phyloP scores from a whole-genome alignment of 2,797 vertebrate genomes.

The Epinephelus coioides region DNA sequence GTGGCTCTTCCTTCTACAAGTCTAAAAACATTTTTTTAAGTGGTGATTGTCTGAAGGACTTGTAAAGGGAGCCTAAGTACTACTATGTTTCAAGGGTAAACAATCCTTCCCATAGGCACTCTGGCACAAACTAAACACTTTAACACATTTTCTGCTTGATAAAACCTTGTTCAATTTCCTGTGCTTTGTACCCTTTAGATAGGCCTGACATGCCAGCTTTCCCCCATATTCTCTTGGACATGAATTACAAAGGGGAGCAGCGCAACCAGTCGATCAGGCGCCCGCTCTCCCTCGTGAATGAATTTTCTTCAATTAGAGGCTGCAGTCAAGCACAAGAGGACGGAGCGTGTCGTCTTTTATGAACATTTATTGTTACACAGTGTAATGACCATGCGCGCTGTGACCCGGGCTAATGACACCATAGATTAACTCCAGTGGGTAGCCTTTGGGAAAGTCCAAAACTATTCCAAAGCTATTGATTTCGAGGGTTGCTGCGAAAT shows the following conservation, averaged over 20 bases:
- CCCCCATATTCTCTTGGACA: conserved; percentile 37
- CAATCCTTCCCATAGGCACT: conserved; percentile 50
- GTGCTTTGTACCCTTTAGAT: conserved; percentile 50
- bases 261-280: conserved; percentile 55
- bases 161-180: conserved; percentile 78
- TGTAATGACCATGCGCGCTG: conserved; percentile 74
- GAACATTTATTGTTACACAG: conserved; percentile 81
- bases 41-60: conserved; percentile 31
- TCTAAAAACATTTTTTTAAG: conserved; percentile 14
- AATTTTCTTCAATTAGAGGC: conserved; percentile 79
- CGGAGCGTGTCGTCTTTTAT: conserved; percentile 70
- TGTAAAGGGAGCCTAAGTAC: conserved; percentile 27
- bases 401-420: conserved; percentile 79
- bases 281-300: conserved; percentile 51
- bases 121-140: conserved; percentile 66
- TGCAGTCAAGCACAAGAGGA: conserved; percentile 64
- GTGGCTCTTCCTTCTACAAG: neutral
- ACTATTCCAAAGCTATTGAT: conserved; percentile 88
- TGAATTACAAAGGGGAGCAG: conserved; percentile 56
- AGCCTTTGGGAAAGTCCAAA: conserved; percentile 81
- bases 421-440: conserved; percentile 78
- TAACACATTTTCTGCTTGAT: conserved; percentile 77
- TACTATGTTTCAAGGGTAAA: conserved; percentile 72
- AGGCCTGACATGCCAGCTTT: conserved; percentile 41
- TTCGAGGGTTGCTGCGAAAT: conserved; percentile 86